Evolutionary conservation across 2,888 invertebrate species (phyloP).

Genomic region (Cephus sareptanus): DNA sequence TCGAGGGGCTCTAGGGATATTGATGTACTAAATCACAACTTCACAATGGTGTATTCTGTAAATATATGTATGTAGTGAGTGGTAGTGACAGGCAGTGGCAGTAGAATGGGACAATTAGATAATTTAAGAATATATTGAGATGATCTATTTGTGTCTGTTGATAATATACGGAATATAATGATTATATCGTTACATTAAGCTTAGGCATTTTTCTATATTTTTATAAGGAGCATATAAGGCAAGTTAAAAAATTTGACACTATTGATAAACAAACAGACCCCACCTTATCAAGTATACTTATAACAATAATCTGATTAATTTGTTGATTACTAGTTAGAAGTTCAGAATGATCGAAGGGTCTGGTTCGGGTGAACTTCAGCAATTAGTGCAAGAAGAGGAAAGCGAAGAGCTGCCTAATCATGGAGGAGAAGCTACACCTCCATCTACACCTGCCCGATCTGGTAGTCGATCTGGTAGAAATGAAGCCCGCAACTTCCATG

Average conservation of each 20-base stretch:
- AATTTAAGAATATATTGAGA: background rate
- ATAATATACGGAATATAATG: background rate
- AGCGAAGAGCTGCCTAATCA: constrained; percentile 58
- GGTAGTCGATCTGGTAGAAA: constrained; percentile 48
- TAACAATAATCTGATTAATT: no score
- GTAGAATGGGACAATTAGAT: background rate
- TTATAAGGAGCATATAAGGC: background rate
- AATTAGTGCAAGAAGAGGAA: constrained; percentile 66
- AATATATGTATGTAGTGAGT: background rate
- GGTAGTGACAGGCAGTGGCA: background rate
- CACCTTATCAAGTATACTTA: background rate
- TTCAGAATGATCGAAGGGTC: constrained; percentile 59
- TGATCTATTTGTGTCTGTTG: background rate
- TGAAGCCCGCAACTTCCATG: constrained; percentile 52
- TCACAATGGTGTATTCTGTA: background rate
- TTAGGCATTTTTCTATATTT: background rate
- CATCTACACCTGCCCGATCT: constrained; percentile 62
- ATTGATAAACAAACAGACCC: background rate
- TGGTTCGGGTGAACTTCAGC: constrained; percentile 65
- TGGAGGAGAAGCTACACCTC: constrained; percentile 64
- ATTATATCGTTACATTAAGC: background rate
- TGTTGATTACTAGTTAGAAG: no score
- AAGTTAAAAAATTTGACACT: background rate
- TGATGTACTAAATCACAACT: no score
- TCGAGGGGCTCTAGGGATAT: no score